A percentile compares a stretch with the other conserved stretches of the same genome.
Conservation (phyloP, 2,888 invertebrate species). For the Tupiocoris notatus region DNA sequence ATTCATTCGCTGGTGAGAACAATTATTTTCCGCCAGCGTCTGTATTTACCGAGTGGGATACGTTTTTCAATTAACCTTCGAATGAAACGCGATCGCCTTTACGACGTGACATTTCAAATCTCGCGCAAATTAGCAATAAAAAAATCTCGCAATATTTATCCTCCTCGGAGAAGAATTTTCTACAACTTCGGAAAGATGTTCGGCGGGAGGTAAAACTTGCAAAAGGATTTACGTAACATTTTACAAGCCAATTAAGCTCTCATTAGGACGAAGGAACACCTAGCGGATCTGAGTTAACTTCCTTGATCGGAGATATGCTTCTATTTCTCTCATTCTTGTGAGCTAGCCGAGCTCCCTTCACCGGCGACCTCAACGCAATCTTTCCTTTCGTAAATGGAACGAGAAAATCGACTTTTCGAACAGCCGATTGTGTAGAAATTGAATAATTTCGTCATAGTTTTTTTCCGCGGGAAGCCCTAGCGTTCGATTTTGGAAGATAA, state of each 20-base stretch:
- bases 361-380: background rate
- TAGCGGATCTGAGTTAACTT: slow-evolving; percentile 37
- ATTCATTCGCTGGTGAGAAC: no score
- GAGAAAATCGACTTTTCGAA: background rate
- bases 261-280: slow-evolving; percentile 37
- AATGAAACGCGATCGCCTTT: no score
- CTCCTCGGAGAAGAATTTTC: background rate
- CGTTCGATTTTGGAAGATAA: no score
- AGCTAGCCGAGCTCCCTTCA: background rate
- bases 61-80: no score
- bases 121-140: no score
- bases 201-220: background rate
- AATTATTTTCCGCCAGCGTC: no score
- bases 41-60: no score
- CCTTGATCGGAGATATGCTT: slow-evolving; percentile 18
- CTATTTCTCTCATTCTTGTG: background rate
- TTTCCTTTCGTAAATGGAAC: background rate
- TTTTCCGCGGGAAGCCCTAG: no score
- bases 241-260: slow-evolving; percentile 41
- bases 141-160: no score
- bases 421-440: background rate
- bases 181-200: background rate
- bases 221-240: slow-evolving; percentile 27
- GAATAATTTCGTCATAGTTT: background rate
- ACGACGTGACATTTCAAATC: no score